Conservation (phyloP, 2,888 invertebrate genomes). For the Athripsodes cinereus region DNA sequence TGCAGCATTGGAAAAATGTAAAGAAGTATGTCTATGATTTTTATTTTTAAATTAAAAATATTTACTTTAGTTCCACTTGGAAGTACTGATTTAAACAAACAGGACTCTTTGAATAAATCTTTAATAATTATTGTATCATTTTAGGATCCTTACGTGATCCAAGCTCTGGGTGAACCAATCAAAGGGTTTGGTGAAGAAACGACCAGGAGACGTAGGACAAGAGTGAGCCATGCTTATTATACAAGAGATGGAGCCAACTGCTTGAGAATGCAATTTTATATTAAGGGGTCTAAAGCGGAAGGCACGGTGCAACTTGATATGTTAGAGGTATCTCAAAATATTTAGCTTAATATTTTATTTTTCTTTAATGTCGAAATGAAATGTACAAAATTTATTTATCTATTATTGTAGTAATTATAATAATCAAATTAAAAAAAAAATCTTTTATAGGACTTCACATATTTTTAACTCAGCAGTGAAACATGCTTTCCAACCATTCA, state of each 20-base stretch:
- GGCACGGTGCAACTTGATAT: slow-evolving; percentile 85
- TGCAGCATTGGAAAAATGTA: slow-evolving; percentile 69
- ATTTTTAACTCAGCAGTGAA: too few relatives aligned
- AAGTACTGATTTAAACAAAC: too few relatives aligned
- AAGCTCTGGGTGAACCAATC: slow-evolving; percentile 84
- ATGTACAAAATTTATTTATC: too few relatives aligned
- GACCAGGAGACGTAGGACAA: slow-evolving; percentile 72
- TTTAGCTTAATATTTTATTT: too few relatives aligned
- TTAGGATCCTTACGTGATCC: slow-evolving; percentile 66
- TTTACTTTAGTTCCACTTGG: too few relatives aligned
- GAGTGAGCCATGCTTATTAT: slow-evolving; percentile 74
- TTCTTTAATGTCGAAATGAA: too few relatives aligned
- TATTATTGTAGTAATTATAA: too few relatives aligned
- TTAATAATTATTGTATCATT: too few relatives aligned
- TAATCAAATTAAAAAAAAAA: too few relatives aligned
- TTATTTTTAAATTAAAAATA: background rate
- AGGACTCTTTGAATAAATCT: too few relatives aligned
- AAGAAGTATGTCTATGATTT: slow-evolving; percentile 44
- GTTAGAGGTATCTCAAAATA: slow-evolving; percentile 71
- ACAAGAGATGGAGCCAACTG: slow-evolving; percentile 69
- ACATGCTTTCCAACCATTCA: too few relatives aligned
- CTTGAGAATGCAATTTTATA: slow-evolving; percentile 85
- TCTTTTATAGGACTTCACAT: too few relatives aligned
- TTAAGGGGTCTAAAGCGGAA: slow-evolving; percentile 75
- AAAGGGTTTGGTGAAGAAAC: slow-evolving; percentile 87